Base-by-base conservation (phyloP, 2,888 invertebrate genomes). In the Aleiodes alternator region DNA sequence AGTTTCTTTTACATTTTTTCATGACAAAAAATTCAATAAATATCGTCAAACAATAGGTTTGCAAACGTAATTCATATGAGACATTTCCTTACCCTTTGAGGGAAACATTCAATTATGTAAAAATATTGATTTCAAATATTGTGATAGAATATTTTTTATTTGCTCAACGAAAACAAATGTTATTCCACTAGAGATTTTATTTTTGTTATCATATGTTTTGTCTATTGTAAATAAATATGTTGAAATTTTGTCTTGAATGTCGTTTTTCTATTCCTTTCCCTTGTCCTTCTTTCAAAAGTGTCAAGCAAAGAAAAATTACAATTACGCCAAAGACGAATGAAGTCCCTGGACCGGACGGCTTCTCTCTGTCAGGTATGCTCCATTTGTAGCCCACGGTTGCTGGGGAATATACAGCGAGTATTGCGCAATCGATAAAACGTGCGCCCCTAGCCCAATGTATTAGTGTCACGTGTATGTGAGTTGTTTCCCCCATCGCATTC, bases 361-460 rank as follows among this genome's bases (percentile, higher is more conserved):
- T 53, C 53, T 16, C 14, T 23, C 34, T 34, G 68, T 66, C 75
- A 75, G 75, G 71, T 75, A 75, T 71, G 71, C 71, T 75, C 71
- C 71, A 72, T 71, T 75, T 75, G 75, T 75, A 75, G 71, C 55
- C 59, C 48, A 31, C 75, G 66, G 71, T 75, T 48, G 69, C 72
- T 72, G 70, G 70, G 71, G 50, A 68, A 71, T 64, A 71, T 64
- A 75, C 66, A 73, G 56, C 16, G 31, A 55, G 51, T 75, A 71
- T 75, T 75, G 75, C 71, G 75, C 71, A 75, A 75, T 75, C 75
- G 75, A 75, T 75, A 75, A 75, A 75, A 75, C 75, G 75, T 75
- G 71, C 68, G 57, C 75, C 55, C 48, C 29, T 14, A 31, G 16
- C 29, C 14, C 48, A 34, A 31, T 59, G 59, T 59, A 59, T 59